Base-by-base conservation (phyloP, 2,113 vertebrate genomes). In the Madoqua kirkii region DNA sequence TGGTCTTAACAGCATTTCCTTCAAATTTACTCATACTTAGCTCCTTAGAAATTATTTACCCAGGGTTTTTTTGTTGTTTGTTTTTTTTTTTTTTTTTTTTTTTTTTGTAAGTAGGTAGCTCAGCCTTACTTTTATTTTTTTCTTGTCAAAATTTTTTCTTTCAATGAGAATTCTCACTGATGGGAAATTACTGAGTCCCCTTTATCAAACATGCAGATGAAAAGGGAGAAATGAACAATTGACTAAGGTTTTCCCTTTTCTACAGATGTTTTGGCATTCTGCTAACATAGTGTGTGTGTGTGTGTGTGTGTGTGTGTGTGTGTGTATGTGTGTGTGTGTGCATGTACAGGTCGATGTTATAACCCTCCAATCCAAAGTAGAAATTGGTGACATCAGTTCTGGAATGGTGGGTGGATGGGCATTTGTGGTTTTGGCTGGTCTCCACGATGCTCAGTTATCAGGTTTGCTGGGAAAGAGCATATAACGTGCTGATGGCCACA, bases 191-290 rank as follows among this genome's bases (percentile, higher is more conserved):
- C 48, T 74, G 78, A 95, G 21, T 67, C n/a, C 40, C 15, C 10
- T 96, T 85, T 94, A 74, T 62, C 67, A 76, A 95, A 93, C 86
- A 83, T 88, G 59, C 60, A 96, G n/a, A 79, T 97, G 82, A 91
- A 82, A 87, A 62, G 59, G 29, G 40, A 27, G 54, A 96, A 95
- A 89, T 92, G 88, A 82, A 86, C 91, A 82, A 96, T 13, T 81
- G 89, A 74, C 59, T 97, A 55, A 96, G 96, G 76, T 95, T 96
- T 96, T 79, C 78, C 82, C 55, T 96, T 92, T 62, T 45, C 92
- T 90, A 54, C 86, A 95, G 92, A 64, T 92, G 85, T 81, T 88
- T 96, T 96, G 84, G 76, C 55, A 43, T 91, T 96, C 55, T 92
- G 54, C 48, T 45, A 4, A 3, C 40, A 67, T 50, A 64, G 67